phyloP scores from a whole-genome alignment of 2,113 vertebrate genomes.

The Meleagris gallopavo region DNA sequence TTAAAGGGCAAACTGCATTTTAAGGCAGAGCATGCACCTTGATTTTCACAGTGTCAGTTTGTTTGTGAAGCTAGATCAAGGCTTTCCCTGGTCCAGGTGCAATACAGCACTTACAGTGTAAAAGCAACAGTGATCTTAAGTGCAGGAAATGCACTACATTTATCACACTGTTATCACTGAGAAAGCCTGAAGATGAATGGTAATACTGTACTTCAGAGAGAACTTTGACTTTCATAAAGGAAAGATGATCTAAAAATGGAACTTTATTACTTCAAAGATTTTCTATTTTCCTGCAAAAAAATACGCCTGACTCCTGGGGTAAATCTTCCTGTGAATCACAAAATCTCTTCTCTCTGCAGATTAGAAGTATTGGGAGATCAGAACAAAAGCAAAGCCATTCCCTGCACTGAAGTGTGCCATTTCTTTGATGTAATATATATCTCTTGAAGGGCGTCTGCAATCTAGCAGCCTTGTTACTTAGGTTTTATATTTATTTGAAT shows the following conservation, averaged over 20 bases:
- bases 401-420: background rate
- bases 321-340: background rate
- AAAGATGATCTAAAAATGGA: background rate
- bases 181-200: background rate
- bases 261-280: background rate
- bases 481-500: background rate
- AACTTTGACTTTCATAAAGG: constrained; percentile 63
- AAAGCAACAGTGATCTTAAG: background rate
- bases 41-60: background rate
- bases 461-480: background rate
- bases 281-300: background rate
- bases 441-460: background rate
- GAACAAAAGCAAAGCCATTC: background rate
- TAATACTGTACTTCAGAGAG: background rate
- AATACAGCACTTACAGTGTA: background rate
- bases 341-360: background rate
- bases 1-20: constrained; percentile 20
- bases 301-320: background rate
- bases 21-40: background rate
- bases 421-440: background rate
- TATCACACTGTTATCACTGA: constrained; percentile 18
- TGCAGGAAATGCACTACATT: background rate
- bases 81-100: background rate
- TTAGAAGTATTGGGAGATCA: background rate
- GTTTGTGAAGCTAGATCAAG: background rate